phyloP scores from a whole-genome alignment of 2,888 invertebrate species.

The Notodonta dromedarius region DNA sequence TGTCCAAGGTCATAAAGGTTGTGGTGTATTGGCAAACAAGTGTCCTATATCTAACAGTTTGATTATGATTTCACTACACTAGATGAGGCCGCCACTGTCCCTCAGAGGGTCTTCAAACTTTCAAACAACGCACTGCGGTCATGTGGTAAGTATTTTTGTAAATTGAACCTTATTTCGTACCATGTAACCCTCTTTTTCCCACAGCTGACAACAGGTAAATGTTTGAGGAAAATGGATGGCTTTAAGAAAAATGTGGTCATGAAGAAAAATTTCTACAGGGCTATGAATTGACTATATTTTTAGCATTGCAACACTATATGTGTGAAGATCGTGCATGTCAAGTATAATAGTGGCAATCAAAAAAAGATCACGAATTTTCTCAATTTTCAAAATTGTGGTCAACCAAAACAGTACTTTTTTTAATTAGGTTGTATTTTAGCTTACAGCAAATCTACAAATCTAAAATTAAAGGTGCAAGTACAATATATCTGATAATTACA shows the following conservation, averaged over 20 bases:
- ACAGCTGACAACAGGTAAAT: slow-evolving; percentile 42
- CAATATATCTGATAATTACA: no score
- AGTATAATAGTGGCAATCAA: background rate
- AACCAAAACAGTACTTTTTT: no score
- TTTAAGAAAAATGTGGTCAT: background rate
- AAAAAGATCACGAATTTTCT: no score
- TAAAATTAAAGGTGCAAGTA: background rate
- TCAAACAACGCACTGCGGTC: slow-evolving; percentile 40
- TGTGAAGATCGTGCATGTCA: background rate
- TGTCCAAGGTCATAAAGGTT: slow-evolving; percentile 26
- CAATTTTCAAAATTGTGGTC: no score
- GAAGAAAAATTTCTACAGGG: background rate
- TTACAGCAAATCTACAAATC: background rate
- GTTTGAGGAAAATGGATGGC: slow-evolving; percentile 8
- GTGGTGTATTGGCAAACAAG: slow-evolving; percentile 32
- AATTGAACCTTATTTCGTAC: slow-evolving; percentile 17
- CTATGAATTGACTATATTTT: background rate
- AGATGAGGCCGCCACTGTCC: slow-evolving; percentile 64
- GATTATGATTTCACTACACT: slow-evolving; percentile 78
- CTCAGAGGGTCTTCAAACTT: slow-evolving; percentile 47
- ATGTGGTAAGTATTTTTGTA: slow-evolving; percentile 64
- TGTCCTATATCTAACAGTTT: slow-evolving; percentile 65
- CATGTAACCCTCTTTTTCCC: slow-evolving; percentile 31
- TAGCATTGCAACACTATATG: background rate
- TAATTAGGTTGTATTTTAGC: no score